Evolutionary conservation across 2,113 vertebrate genomes (phyloP), one percentile per base, ranked within the genome.

Genomic region (Eptesicus fuscus): DNA sequence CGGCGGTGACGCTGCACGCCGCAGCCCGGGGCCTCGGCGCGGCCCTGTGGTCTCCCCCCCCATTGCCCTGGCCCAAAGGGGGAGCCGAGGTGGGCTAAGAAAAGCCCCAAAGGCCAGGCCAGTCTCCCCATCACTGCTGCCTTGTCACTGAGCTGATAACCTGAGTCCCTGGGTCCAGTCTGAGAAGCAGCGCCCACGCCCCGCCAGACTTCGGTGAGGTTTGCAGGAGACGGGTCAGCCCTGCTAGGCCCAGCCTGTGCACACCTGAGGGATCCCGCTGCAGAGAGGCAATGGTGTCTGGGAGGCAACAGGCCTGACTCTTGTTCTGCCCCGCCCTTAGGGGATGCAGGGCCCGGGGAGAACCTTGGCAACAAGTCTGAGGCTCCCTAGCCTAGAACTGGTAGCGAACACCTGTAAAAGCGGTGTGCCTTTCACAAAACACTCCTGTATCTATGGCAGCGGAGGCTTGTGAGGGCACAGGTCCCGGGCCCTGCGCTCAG

Each of bases 1-100:
- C 80, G 1, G 0, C 51, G 0, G 20, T 4, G 56, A 76, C 69
- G 16, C 1, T 23, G 80, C 83, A 56, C 7, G 7, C 0, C 0
- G 70, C 61, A 14, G 77, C 13, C 78, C 30, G 61, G 53, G 9
- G 76, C 84, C 69, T 85, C 2, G 0, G 35, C 65, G 4, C 40
- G 0, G 32, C 73, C 3, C 40, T 5, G n/a, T 35, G 0, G 0
- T 23, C 20, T 14, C 22, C 90, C 56, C 44, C 47, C 63, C 4
- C 20, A 0, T 16, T 37, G 14, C 53, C 49, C 12, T 0, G 51
- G 47, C 70, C 28, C 0, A 7, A 12, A 37, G 1, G 16, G 67
- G 49, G 49, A 28, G 44, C 61, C 5, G 2, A 61, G 61, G 1
- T 22, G 91, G 32, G 25, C 47, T 63, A 1, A 74, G 77, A 80